Evolutionary conservation across 2,113 vertebrate species (phyloP).

Genomic region (Megalops atlanticus): DNA sequence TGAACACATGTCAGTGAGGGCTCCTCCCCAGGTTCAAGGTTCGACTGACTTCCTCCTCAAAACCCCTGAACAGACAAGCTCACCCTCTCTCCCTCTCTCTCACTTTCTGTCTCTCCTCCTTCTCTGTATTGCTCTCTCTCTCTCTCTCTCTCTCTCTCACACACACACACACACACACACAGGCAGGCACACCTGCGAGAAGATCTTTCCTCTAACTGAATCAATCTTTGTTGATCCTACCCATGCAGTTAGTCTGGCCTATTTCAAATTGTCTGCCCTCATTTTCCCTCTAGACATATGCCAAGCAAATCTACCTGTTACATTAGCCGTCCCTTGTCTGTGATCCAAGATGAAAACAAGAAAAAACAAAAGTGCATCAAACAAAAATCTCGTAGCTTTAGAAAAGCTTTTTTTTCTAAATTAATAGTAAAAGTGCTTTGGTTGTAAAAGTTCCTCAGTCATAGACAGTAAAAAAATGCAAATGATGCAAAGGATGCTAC

Average conservation of each 20-base stretch:
- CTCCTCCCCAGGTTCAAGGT: not conserved
- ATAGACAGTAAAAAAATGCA: too few relatives aligned
- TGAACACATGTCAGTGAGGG: not conserved
- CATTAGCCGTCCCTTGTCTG: not conserved
- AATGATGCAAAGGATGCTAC: not conserved
- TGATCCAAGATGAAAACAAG: constrained; percentile 16
- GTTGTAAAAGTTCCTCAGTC: not conserved
- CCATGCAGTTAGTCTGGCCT: not conserved
- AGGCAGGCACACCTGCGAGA: not conserved
- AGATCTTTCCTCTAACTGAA: not conserved
- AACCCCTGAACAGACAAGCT: not conserved
- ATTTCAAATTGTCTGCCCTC: not conserved
- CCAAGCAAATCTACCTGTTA: constrained; percentile 11
- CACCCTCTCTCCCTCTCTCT: not conserved
- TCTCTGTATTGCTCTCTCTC: not conserved
- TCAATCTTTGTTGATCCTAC: not conserved
- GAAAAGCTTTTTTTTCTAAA: not conserved
- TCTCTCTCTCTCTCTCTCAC: not conserved
- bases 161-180: constrained; percentile 4
- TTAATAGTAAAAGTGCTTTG: not conserved
- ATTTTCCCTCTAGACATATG: not conserved
- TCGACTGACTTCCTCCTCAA: constrained; percentile 21
- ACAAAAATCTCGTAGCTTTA: not conserved
- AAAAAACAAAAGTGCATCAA: not conserved
- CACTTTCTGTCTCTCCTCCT: too few relatives aligned